Conservation (phyloP, 2,888 invertebrate species). For the Magallana nippona region DNA sequence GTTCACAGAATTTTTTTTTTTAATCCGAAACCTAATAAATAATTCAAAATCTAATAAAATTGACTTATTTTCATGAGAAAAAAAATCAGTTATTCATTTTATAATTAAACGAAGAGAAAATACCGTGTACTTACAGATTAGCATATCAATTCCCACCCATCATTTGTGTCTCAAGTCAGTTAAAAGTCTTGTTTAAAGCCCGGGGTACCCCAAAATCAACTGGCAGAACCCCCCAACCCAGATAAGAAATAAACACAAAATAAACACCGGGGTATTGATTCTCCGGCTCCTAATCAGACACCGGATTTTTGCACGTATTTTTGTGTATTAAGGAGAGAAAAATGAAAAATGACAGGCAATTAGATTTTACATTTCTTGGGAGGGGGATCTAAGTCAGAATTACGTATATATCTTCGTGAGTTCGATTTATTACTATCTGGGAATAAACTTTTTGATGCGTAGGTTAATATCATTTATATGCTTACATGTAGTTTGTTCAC, state of each 20-base stretch:
- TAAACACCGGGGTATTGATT: conserved; percentile 18
- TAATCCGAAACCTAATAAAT: too few species aligned
- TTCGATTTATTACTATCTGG: too few species aligned
- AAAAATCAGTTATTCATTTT: too few species aligned
- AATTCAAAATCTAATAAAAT: too few species aligned
- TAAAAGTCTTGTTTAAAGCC: background rate
- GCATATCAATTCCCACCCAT: background rate
- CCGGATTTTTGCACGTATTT: conserved; percentile 22
- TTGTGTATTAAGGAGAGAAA: conserved; percentile 17
- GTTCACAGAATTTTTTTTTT: too few species aligned
- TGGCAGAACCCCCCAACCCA: background rate
- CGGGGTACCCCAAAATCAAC: background rate
- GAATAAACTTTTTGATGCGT: too few species aligned
- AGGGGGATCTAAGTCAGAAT: too few species aligned
- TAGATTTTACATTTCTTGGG: background rate
- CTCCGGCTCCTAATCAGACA: background rate
- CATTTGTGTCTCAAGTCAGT: background rate
- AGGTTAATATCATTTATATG: too few species aligned
- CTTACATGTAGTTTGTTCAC: too few species aligned
- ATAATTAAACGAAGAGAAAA: background rate
- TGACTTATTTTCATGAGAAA: too few species aligned
- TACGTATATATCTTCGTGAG: too few species aligned
- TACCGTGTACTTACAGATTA: background rate
- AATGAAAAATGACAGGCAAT: conserved; percentile 9
- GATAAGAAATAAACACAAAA: conserved; percentile 31